Evolutionary conservation across 2,888 invertebrate genomes (phyloP), one percentile per base, ranked within the genome.

Genomic region (Xanthostigma xanthostigma): DNA sequence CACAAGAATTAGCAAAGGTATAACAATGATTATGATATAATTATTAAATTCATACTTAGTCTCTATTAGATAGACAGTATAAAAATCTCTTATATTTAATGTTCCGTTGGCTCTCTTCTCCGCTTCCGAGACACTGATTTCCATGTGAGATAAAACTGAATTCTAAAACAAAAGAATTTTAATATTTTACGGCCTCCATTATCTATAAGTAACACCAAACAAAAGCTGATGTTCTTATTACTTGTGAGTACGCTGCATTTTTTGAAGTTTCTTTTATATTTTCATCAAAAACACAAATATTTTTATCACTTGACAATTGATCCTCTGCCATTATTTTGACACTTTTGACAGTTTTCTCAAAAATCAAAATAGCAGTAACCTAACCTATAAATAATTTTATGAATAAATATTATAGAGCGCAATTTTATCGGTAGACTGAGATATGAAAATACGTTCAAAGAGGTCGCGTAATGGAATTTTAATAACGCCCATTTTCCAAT

Each of bases 61-160:
- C 72, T 84, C 84, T 60, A 85, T 79, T 62, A 84, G 72, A 68
- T 85, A 85, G 38, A 84, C 84, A 0, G 83, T 84, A 62, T 81
- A 84, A 68, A 79, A 83, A 62, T 85, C 85, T 59, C 82, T 70
- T 47, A 84, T 73, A 64, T 84, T 84, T 44, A 85, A 65, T 9
- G 84, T 78, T 40, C 82, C 79, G 64, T 83, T 84, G 42, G 81
- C 80, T 50, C 84, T 72, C 62, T 84, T 84, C 62, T 85, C 85
- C 8, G 84, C 82, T 61, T 85, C 84, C 42, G 81, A 76, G 51
- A 85, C 81, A 50, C 79, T 74, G 60, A 85, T 82, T 67, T 83
- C 84, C 61, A 82, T 76, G 60, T 82, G 81, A 65, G 79, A 78
- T 50, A 83, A 63, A 51, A 84, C 65, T 36, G 74, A 76, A 60